Base-by-base conservation (phyloP, 2,888 invertebrate genomes). In the Cryptus viduatorius region DNA sequence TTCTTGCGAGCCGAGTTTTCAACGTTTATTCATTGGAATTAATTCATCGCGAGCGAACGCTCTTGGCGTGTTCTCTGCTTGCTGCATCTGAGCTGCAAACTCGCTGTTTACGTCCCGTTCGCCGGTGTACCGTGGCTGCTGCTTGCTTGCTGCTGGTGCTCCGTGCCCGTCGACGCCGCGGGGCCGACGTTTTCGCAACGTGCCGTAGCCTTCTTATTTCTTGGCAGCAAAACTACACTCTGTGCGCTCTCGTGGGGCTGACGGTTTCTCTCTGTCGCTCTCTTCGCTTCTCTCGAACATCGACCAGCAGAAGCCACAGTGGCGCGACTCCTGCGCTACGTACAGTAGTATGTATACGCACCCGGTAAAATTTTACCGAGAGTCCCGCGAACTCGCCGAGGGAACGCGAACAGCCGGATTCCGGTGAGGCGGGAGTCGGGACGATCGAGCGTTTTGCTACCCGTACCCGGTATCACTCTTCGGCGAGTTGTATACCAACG, bases 131-230 rank as follows among this genome's bases (percentile, higher is more conserved):
- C 44, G 61, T n/a, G 31, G 44, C 44, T 10, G 69, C 37, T n/a
- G 48, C 67, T 50, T 61, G 42, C n/a, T 42, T 14, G 44, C 44
- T 19, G 44, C 44, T 80, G 37, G 61, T 75, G 12, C 65, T 77
- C 82, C 65, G 69, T 14, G 31, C n/a, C 78, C 50, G 75, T 31
- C 75, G 76, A 50, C 65, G 76, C 76, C 76, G 82, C 64, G 86
- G 89, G 86, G 88, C 86, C 90, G 89, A 92, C 91, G 91, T 92
- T 92, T 92, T 92, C 90, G 90, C 91, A 89, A 91, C 89, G 92
- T 88, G 87, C 90, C 89, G 90, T 92, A 92, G 87, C 86, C 88
- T 89, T 90, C 89, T 89, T 90, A 89, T 89, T 91, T 89, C 90
- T 91, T 90, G 90, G 91, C 90, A 90, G 78, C 76, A n/a, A 71